Conservation (phyloP, 2,888 invertebrate species). For the Lacanobia oleracea region DNA sequence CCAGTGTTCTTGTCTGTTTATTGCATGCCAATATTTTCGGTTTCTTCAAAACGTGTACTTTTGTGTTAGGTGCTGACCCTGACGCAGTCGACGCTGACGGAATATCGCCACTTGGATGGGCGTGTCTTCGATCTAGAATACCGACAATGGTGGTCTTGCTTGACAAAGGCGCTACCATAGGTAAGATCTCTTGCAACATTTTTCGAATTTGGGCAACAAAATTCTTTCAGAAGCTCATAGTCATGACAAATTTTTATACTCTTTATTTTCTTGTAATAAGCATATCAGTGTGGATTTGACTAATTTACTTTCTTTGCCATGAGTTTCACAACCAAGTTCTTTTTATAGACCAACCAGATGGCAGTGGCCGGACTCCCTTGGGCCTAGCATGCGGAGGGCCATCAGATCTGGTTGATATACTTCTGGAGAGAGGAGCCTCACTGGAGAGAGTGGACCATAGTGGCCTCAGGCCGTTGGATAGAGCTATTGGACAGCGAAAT, state of each 20-base stretch:
- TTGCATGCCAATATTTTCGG: too few relatives aligned
- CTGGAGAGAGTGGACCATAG: conserved; percentile 98
- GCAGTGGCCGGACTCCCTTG: conserved; percentile 97
- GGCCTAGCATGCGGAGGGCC: conserved; percentile 95
- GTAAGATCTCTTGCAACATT: conserved; percentile 67
- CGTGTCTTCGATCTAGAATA: conserved; percentile 96
- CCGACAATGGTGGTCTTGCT: conserved; percentile 90
- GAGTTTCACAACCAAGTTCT: too few relatives aligned
- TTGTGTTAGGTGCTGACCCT: conserved; percentile 92
- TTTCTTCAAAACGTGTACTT: conserved; percentile 20
- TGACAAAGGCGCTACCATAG: conserved; percentile 95
- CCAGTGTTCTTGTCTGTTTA: too few relatives aligned
- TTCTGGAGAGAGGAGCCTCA: conserved; percentile 97
- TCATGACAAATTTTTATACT: too few relatives aligned
- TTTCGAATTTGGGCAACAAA: too few relatives aligned
- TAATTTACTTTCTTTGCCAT: too few relatives aligned
- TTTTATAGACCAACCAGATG: conserved; percentile 93
- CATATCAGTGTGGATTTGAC: too few relatives aligned
- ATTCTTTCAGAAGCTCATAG: background rate
- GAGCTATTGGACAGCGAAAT: conserved; percentile 98
- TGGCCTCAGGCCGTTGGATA: conserved; percentile 97
- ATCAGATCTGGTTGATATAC: conserved; percentile 93
- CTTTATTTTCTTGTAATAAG: too few relatives aligned
- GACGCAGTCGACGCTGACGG: conserved; percentile 96
- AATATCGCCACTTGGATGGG: conserved; percentile 97